These are phyloP conservation scores for Loris lydekkerianus DNA, from an alignment of 2,797 vertebrate genomes.

Conservation along the genomic window DNA sequence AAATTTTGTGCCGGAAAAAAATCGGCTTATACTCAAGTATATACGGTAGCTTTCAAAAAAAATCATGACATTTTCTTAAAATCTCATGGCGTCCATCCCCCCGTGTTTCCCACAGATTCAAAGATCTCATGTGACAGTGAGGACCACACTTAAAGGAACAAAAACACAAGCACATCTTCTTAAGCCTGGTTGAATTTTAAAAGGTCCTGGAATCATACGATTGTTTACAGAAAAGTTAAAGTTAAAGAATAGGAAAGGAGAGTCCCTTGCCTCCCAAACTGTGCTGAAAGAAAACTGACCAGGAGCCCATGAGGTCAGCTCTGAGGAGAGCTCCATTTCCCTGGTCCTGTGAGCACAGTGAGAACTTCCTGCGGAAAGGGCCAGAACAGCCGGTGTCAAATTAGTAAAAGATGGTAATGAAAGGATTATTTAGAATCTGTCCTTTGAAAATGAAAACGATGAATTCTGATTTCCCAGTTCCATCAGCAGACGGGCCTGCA, in stretches of 20 bases:
- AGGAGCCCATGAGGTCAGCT: slow-evolving; percentile 44
- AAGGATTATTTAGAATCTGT: background rate
- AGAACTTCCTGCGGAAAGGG: slow-evolving; percentile 37
- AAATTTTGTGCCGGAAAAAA: no score
- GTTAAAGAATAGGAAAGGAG: slow-evolving; percentile 32
- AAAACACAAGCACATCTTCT: slow-evolving; percentile 14
- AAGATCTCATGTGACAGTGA: background rate
- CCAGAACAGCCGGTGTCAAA: background rate
- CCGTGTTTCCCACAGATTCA: background rate
- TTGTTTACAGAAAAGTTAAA: slow-evolving; percentile 11
- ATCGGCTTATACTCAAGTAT: no score
- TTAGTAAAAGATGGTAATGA: slow-evolving; percentile 12
- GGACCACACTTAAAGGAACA: background rate
- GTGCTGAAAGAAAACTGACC: background rate
- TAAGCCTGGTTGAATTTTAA: slow-evolving; percentile 15
- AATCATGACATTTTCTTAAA: background rate
- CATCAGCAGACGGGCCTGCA: background rate
- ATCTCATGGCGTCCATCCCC: background rate
- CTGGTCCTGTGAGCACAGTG: background rate
- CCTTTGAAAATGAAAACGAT: slow-evolving; percentile 26
- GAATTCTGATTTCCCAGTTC: background rate
- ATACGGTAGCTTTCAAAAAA: background rate
- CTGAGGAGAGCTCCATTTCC: background rate
- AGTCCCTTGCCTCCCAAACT: background rate
- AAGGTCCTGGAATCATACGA: background rate